These are phyloP conservation scores for Cyclargus thomasi DNA, from an alignment of 1,140 invertebrate species.

Conservation along the genomic window DNA sequence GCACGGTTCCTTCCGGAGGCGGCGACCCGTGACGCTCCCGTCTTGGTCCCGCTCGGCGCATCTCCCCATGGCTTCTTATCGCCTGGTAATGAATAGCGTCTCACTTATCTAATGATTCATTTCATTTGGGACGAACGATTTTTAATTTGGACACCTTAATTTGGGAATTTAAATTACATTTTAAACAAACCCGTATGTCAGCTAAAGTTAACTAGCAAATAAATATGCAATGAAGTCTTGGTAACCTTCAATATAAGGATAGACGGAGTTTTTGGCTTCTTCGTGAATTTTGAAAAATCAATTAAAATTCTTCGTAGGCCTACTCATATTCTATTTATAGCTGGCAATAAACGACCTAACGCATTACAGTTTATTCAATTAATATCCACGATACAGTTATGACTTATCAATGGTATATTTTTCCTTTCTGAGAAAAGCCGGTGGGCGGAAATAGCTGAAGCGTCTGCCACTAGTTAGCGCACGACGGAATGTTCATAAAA, in stretches of 20 bases:
- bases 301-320: too few species aligned
- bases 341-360: too few species aligned
- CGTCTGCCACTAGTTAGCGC: constrained; percentile 28
- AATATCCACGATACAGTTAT: neutral
- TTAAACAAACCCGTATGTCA: too few species aligned
- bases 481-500: constrained; percentile 44
- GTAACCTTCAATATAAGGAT: too few species aligned
- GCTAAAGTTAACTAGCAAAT: too few species aligned
- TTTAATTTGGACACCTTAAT: neutral
- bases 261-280: too few species aligned
- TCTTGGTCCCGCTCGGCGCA: constrained; percentile 39
- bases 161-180: neutral
- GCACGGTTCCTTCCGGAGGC: constrained; percentile 61
- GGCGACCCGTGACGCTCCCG: constrained; percentile 65
- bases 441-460: constrained; percentile 45
- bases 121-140: neutral
- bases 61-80: constrained; percentile 13
- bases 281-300: too few species aligned
- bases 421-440: constrained; percentile 15
- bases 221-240: too few species aligned
- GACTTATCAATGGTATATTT: constrained; percentile 6
- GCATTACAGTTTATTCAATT: neutral
- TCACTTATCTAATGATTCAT: constrained; percentile 24
- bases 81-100: neutral
- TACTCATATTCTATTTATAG: too few species aligned